Percentiles rank a stretch among this genome's conserved stretches.
Evolutionary conservation across 2,888 invertebrate genomes (phyloP).

Genomic region (Eueremaeus valkanovi): DNA sequence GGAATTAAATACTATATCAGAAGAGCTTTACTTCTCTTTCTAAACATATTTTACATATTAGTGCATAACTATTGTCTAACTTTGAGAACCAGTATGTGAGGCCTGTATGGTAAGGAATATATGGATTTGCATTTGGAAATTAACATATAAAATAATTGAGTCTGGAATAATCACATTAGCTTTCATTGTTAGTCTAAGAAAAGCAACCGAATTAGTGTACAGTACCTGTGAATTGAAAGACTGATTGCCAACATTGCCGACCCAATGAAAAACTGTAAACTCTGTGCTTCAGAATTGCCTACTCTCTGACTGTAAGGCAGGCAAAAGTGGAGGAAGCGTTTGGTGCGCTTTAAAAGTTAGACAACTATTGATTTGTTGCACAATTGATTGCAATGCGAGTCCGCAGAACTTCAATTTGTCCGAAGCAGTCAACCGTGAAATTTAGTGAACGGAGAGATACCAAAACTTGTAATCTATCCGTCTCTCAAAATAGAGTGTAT

Average conservation of each 20-base stretch:
- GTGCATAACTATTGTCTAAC: conserved; percentile 33
- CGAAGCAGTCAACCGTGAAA: conserved; percentile 28
- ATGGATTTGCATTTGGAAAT: conserved; percentile 26
- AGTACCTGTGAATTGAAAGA: conserved; percentile 35
- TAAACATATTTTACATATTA: conserved; percentile 32
- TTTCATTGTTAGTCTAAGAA: conserved; percentile 13
- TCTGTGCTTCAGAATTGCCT: neutral
- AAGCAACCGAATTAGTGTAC: neutral
- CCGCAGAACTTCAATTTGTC: conserved; percentile 35
- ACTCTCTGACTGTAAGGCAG: neutral
- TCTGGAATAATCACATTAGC: conserved; percentile 31
- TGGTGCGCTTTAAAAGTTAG: conserved; percentile 34
- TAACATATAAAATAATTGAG: conserved; percentile 29
- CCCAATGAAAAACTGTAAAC: neutral
- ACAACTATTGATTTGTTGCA: conserved; percentile 36
- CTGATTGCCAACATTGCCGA: neutral
- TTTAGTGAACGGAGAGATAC: conserved; percentile 23
- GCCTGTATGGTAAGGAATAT: neutral
- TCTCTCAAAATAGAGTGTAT: conserved; percentile 12
- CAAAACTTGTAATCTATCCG: conserved; percentile 29
- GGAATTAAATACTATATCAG: conserved; percentile 11
- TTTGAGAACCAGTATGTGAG: neutral
- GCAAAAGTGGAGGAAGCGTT: conserved; percentile 6
- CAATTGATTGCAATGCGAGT: conserved; percentile 35
- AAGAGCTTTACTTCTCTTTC: conserved; percentile 2